phyloP scores from a whole-genome alignment of 1,140 invertebrate genomes.

The Bombus waltoni region DNA sequence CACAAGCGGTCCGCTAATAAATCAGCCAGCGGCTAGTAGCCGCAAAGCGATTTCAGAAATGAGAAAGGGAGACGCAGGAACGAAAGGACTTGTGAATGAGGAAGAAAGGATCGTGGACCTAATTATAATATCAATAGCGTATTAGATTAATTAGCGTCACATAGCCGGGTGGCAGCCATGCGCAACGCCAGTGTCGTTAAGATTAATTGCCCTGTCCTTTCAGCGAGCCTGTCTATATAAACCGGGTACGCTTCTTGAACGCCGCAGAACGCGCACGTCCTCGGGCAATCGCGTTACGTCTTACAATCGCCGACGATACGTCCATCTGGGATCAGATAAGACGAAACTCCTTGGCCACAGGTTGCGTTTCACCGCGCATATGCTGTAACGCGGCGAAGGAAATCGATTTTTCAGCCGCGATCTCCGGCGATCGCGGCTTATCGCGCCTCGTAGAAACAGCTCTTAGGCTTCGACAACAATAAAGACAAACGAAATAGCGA shows the following conservation, averaged over 20 bases:
- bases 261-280: conserved; percentile 9
- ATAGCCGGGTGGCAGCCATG: conserved; percentile 45
- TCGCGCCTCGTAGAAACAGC: background rate
- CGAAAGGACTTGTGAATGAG: conserved; percentile 40
- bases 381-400: conserved; percentile 23
- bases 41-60: conserved; percentile 32
- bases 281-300: conserved; percentile 4
- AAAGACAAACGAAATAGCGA: too few relatives aligned
- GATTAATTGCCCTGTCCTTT: conserved; percentile 73
- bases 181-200: conserved; percentile 58
- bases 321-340: conserved; percentile 54
- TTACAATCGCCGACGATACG: conserved; percentile 38
- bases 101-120: conserved; percentile 48
- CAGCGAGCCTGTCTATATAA: conserved; percentile 14
- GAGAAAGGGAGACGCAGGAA: background rate
- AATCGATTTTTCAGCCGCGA: conserved; percentile 30
- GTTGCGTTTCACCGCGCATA: background rate
- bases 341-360: background rate
- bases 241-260: background rate
- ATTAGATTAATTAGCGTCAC: conserved; percentile 76
- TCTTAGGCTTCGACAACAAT: too few relatives aligned
- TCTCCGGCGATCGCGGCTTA: background rate
- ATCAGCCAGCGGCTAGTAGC: conserved; percentile 34
- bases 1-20: conserved; percentile 36
- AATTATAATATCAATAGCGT: conserved; percentile 79